Evolutionary conservation across 2,113 vertebrate genomes (phyloP).

Genomic region (human): GRCh38 chrX:75782501-75783000

Average conservation of each 20-base stretch:
- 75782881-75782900: background rate
- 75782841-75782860: background rate
- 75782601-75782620: background rate
- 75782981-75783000: conserved; percentile 47
- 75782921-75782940: conserved; percentile 23
- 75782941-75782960: background rate
- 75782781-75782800: background rate
- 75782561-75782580: background rate
- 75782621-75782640: background rate
- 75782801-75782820: background rate
- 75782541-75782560: background rate
- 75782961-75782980: conserved; percentile 33
- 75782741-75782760: background rate
- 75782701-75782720: background rate
- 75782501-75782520: background rate
- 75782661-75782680: background rate
- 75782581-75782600: background rate
- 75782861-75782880: background rate
- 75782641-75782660: background rate
- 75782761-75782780: background rate
- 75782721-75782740: background rate
- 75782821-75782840: background rate
- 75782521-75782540: background rate
- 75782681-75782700: background rate
- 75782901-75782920: background rate